These are phyloP conservation scores for Salvelinus sp. DNA, from an alignment of 2,113 vertebrate species.

Conservation along the genomic window DNA sequence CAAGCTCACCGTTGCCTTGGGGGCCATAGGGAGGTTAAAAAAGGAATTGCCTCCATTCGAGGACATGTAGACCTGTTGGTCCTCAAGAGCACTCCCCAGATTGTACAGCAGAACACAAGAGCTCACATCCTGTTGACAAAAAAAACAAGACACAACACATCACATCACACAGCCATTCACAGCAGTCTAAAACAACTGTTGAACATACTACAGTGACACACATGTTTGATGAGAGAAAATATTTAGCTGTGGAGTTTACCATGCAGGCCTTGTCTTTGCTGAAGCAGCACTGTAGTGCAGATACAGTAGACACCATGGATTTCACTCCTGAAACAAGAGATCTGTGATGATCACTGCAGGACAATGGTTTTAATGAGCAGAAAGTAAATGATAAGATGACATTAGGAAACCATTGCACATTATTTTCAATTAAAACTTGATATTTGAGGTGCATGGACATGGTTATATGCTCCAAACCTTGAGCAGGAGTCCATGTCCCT, in stretches of 20 bases:
- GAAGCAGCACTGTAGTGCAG: conserved; percentile 24
- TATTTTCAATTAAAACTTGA: too few species aligned
- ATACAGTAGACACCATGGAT: conserved; percentile 7
- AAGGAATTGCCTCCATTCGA: too few species aligned
- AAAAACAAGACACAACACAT: neutral
- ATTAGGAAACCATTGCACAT: too few species aligned
- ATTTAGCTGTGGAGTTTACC: neutral
- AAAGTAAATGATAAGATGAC: neutral
- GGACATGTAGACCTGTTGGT: neutral
- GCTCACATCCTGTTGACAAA: conserved; percentile 6
- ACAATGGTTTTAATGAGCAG: neutral
- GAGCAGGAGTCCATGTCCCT: neutral
- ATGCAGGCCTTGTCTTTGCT: conserved; percentile 10
- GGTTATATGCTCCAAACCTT: conserved; percentile 7
- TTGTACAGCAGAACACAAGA: conserved; percentile 1
- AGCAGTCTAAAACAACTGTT: conserved; percentile 2
- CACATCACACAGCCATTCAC: neutral
- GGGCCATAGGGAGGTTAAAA: too few species aligned
- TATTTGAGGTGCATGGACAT: neutral
- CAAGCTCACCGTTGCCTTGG: neutral
- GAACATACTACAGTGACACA: neutral
- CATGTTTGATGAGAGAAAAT: neutral
- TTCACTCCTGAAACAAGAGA: conserved; percentile 7
- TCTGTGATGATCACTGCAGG: neutral
- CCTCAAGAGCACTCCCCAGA: neutral